A percentile compares a stretch with the other conserved stretches of the same genome.
Evolutionary conservation across 1,140 invertebrate species (phyloP).

Genomic region (Polypedilum vanderplanki): DNA sequence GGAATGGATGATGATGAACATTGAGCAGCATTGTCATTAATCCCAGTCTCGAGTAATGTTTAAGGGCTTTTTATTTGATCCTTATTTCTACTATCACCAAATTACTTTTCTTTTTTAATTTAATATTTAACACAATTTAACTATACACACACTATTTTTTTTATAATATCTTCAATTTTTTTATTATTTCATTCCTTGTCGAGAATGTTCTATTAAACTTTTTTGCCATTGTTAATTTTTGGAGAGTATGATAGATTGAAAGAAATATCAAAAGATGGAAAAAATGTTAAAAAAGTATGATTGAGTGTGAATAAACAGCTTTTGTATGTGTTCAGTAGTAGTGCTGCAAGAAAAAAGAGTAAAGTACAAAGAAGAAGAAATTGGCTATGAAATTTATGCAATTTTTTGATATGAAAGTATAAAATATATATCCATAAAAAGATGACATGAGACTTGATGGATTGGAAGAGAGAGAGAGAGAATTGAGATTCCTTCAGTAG

Average conservation of each 20-base stretch:
- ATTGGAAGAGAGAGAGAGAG: background rate
- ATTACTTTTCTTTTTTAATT: background rate
- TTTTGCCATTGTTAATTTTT: background rate
- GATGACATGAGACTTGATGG: background rate
- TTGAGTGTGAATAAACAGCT: background rate
- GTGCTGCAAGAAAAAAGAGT: background rate
- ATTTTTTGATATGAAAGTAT: background rate
- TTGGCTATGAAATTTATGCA: conserved; percentile 1
- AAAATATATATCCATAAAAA: conserved; percentile 23
- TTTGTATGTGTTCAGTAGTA: background rate
- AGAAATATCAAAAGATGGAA: background rate
- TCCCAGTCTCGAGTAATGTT: conserved; percentile 7
- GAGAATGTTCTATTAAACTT: background rate
- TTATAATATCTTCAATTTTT: background rate
- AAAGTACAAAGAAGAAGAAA: background rate
- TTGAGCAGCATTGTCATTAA: background rate
- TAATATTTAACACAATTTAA: background rate
- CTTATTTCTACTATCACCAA: background rate
- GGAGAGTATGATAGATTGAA: background rate
- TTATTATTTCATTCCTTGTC: too few species aligned
- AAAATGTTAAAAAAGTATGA: background rate
- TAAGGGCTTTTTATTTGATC: background rate
- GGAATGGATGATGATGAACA: conserved; percentile 33
- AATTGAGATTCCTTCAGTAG: background rate
- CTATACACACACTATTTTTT: background rate